phyloP scores from a whole-genome alignment of 1,140 invertebrate genomes.

The Arctopsyche grandis region DNA sequence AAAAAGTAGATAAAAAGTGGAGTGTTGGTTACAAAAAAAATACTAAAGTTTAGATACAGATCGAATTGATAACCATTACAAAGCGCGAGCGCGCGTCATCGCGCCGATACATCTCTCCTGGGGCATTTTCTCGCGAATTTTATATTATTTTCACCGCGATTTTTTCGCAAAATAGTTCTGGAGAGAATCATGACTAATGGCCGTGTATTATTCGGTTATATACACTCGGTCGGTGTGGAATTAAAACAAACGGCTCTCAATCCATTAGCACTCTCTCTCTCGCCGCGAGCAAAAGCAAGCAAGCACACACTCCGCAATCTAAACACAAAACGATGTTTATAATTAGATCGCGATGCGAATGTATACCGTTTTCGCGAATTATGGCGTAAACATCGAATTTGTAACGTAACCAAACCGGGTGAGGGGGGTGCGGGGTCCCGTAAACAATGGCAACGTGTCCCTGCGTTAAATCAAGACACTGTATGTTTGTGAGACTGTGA shows the following conservation, averaged over 20 bases:
- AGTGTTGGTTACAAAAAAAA: background rate
- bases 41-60: background rate
- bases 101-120: background rate
- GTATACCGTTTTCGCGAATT: conserved; percentile 42
- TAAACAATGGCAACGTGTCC: background rate
- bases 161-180: conserved; percentile 2
- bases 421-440: conserved; percentile 24
- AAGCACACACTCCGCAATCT: conserved; percentile 27
- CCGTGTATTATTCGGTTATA: conserved; percentile 25
- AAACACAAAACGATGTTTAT: conserved; percentile 45
- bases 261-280: conserved; percentile 25
- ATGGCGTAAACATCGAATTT: conserved; percentile 43
- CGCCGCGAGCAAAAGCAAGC: background rate
- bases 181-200: conserved; percentile 34
- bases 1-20: too few relatives aligned
- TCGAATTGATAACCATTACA: background rate
- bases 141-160: background rate
- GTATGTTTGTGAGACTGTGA: too few relatives aligned
- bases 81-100: background rate
- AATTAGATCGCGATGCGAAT: conserved; percentile 39
- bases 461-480: too few relatives aligned
- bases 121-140: background rate
- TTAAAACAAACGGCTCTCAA: conserved; percentile 41
- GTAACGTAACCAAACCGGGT: conserved; percentile 45
- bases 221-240: background rate